Evolutionary conservation across 2,888 invertebrate species (phyloP), one percentile per base, ranked within the genome.

Genomic region (Choreutis nemorana): DNA sequence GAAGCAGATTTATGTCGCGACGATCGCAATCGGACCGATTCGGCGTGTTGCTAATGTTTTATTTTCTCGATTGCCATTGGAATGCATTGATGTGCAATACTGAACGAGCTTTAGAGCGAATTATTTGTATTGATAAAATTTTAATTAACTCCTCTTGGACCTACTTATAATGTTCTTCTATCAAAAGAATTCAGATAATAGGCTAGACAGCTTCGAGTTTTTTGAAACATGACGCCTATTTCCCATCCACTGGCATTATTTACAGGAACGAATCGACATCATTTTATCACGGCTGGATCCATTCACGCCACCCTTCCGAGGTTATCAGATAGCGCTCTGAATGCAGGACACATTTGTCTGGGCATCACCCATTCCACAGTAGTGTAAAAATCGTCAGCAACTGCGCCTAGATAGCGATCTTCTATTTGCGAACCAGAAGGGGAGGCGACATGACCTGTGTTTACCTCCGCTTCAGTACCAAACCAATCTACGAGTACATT

Each of bases 311-410:
- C 77, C 77, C 73, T 70, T 66, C 61, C 54, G 44, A 45, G 43
- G 57, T 65, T 75, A 78, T 77, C 77, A 60, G 77, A 78, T 78
- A 75, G 67, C 55, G 49, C 45, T 36, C 42, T 73, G 75, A 75
- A 78, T 71, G 59, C 65, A 48, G 56, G 47, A 48, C 62, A 70
- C 71, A 75, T 78, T 78, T 75, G 77, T 75, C 66, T 64, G 64
- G 49, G 41, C 54, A 57, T 66, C 66, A 65, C 62, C 62, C 66
- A 63, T 65, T 67, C 62, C 53, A 52, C 57, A 62, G 57, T 73
- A 70, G 77, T 73, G 77, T 70, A 71, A 75, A 77, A 78, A 78
- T 73, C 67, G 75, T 64, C 67, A 67, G 66, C 55, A 64, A 68
- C 66, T 68, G 66, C 54, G 55, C 42, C 60, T 60, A 70, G 77